phyloP scores from a whole-genome alignment of 1,140 invertebrate genomes.

The Aricia agestis region DNA sequence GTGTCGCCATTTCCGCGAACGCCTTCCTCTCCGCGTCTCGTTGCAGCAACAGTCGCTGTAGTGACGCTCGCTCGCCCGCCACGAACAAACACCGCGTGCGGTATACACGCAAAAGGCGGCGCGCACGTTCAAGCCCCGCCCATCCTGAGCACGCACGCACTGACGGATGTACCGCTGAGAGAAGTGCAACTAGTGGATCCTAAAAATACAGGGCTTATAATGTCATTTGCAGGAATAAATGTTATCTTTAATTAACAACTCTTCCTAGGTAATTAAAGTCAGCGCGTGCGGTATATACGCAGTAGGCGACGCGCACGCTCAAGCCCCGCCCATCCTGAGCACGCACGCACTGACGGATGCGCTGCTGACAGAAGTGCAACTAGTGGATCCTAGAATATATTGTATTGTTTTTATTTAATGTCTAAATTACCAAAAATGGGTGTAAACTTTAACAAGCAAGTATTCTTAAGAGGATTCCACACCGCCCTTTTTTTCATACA shows the following conservation, averaged over 20 bases:
- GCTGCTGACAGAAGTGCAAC: conserved; percentile 73
- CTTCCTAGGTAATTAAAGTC: too few species aligned
- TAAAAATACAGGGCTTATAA: conserved; percentile 28
- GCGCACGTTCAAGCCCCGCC: conserved; percentile 72
- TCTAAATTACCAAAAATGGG: too few species aligned
- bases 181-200: conserved; percentile 77
- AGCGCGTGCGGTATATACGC: conserved; percentile 70
- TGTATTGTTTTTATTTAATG: background rate
- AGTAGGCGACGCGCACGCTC: conserved; percentile 72
- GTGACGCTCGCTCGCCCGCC: conserved; percentile 62
- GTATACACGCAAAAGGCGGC: conserved; percentile 73
- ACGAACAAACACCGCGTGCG: conserved; percentile 69
- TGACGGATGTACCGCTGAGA: conserved; percentile 73
- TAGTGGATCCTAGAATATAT: conserved; percentile 32
- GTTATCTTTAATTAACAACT: too few species aligned
- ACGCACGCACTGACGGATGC: conserved; percentile 76
- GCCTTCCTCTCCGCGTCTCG: conserved; percentile 67
- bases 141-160: conserved; percentile 77
- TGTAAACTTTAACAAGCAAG: too few species aligned
- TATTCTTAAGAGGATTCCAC: too few species aligned
- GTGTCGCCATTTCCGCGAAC: conserved; percentile 67
- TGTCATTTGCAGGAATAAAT: too few species aligned
- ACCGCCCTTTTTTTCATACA: too few species aligned
- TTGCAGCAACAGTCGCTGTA: conserved; percentile 62
- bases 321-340: conserved; percentile 74